Percentiles rank a stretch among this genome's conserved stretches.
Conservation (phyloP, 1,140 invertebrate genomes). For the Hypothenemus hampei region DNA sequence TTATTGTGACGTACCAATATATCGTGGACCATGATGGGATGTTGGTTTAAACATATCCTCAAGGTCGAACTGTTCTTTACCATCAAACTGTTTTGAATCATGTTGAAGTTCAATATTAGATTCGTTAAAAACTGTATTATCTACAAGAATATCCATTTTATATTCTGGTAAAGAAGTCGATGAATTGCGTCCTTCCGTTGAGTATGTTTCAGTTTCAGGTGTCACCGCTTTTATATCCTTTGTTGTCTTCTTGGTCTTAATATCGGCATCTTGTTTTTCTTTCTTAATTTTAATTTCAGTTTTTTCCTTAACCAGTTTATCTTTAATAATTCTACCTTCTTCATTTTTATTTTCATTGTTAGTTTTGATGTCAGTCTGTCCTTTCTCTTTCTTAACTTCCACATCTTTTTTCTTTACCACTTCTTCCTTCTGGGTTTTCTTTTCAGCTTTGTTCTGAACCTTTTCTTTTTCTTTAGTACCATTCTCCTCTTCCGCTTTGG, state of each 20-base stretch:
- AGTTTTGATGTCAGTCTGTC: constrained; percentile 27
- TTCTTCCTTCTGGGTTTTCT: constrained; percentile 29
- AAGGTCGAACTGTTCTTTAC: constrained; percentile 18
- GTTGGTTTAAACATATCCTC: constrained; percentile 32
- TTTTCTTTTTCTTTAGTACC: background rate
- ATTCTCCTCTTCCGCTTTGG: constrained; percentile 15
- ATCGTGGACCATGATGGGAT: constrained; percentile 29
- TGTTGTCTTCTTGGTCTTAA: background rate
- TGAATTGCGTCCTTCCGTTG: background rate
- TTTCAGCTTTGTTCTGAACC: constrained; percentile 6
- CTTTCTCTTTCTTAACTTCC: constrained; percentile 29
- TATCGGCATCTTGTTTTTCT: background rate
- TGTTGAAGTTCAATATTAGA: constrained; percentile 27
- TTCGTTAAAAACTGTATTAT: constrained; percentile 29
- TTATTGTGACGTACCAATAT: constrained; percentile 35
- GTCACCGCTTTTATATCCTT: background rate
- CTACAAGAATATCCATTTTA: constrained; percentile 29
- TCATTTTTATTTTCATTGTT: constrained; percentile 28
- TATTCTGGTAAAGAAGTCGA: constrained; percentile 6
- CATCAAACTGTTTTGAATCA: background rate
- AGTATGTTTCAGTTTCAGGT: background rate
- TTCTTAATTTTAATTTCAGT: constrained; percentile 22
- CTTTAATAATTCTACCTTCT: constrained; percentile 27
- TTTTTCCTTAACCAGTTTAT: constrained; percentile 23
- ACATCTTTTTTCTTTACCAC: constrained; percentile 32